These are phyloP conservation scores for Caenorhabditis becei DNA, from an alignment of 2,888 invertebrate species.

Conservation along the genomic window DNA sequence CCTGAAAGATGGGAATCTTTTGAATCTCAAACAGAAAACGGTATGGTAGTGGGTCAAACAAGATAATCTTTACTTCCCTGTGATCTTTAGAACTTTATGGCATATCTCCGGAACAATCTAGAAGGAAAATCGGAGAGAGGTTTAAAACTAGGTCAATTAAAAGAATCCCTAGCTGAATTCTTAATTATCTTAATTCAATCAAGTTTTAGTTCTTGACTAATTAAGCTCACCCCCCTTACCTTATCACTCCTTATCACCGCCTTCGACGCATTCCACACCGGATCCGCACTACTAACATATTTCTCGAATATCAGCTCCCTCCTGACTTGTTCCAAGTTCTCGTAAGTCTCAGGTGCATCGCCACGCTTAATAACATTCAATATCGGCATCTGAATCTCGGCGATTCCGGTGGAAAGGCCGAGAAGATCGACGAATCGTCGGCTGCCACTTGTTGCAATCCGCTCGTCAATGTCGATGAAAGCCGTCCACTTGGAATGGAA, in stretches of 20 bases:
- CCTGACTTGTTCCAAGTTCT: slow-evolving; percentile 1
- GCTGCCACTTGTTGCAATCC: slow-evolving; percentile 13
- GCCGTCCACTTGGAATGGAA: slow-evolving; percentile 51
- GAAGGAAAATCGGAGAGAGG: too few species aligned
- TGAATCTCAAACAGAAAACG: neutral
- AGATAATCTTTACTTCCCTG: too few species aligned
- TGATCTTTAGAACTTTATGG: too few species aligned
- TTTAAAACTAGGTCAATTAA: too few species aligned
- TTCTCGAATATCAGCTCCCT: slow-evolving; percentile 31
- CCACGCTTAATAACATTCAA: slow-evolving; percentile 26
- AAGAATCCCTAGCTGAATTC: too few species aligned
- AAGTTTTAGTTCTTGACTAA: too few species aligned
- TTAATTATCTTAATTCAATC: too few species aligned
- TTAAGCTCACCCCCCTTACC: slow-evolving; percentile 11
- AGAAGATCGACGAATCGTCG: slow-evolving; percentile 21
- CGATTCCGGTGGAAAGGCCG: slow-evolving; percentile 11
- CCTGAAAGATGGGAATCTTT: neutral
- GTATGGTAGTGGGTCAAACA: too few species aligned
- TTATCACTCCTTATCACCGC: slow-evolving; percentile 28
- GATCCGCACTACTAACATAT: slow-evolving; percentile 7
- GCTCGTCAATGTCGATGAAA: slow-evolving; percentile 51
- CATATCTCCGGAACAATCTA: too few species aligned
- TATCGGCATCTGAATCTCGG: slow-evolving; percentile 33
- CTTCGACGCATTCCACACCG: slow-evolving; percentile 24
- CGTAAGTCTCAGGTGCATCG: slow-evolving; percentile 27